phyloP scores from a whole-genome alignment of 2,113 vertebrate genomes.

The Pitta sordida region DNA sequence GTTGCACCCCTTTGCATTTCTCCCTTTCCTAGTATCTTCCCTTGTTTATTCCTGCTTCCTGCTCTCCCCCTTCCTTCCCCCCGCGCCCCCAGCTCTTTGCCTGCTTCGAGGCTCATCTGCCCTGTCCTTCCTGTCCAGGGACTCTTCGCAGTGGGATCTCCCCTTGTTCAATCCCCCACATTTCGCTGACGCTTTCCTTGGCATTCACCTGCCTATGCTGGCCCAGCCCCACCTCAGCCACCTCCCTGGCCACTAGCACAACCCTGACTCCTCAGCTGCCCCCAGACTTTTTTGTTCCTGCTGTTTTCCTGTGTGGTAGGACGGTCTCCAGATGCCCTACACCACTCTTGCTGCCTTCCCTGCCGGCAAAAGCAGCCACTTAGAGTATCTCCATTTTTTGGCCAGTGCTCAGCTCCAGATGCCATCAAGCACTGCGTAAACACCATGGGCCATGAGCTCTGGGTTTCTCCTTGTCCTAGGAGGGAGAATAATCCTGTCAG shows the following conservation, averaged over 20 bases:
- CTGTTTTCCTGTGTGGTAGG: background rate
- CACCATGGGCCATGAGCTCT: background rate
- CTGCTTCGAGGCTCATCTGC: background rate
- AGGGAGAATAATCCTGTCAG: background rate
- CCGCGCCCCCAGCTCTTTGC: background rate
- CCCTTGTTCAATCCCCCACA: background rate
- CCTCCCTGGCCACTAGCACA: rapidly evolving
- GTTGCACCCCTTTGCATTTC: rapidly evolving
- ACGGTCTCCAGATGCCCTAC: background rate
- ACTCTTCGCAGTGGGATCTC: background rate
- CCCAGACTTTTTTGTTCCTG: background rate
- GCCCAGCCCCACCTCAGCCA: background rate
- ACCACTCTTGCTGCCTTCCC: background rate
- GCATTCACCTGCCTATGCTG: background rate
- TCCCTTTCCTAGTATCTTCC: background rate
- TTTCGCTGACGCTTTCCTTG: background rate
- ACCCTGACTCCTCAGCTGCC: background rate
- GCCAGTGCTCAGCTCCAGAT: rapidly evolving
- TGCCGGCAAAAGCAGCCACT: background rate
- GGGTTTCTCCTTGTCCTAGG: background rate
- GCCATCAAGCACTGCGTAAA: background rate
- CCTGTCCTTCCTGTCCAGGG: background rate
- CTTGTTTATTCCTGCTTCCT: background rate
- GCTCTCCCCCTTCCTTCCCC: background rate
- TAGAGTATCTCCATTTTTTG: background rate